Percentiles rank a stretch among this genome's conserved stretches.
Evolutionary conservation across 2,113 vertebrate genomes (phyloP).

Genomic region (Notothenia rossii): DNA sequence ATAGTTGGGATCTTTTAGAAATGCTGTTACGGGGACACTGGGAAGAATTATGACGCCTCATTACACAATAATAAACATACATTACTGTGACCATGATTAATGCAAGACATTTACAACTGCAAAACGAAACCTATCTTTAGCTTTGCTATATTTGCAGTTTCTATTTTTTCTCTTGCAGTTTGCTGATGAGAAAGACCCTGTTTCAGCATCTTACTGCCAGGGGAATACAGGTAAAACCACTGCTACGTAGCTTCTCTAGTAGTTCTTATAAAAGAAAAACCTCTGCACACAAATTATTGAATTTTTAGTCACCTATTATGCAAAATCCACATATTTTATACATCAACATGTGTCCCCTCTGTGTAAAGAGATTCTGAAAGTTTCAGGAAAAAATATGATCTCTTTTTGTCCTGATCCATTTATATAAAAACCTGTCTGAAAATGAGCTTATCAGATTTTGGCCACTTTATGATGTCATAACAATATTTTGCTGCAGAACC

Average conservation of each 20-base stretch:
- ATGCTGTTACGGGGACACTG: background rate
- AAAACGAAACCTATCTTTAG: background rate
- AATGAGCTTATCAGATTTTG: too few species aligned
- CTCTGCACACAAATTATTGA: background rate
- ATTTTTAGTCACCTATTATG: background rate
- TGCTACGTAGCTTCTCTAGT: constrained; percentile 13
- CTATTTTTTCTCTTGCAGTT: constrained; percentile 80
- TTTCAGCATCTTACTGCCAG: constrained; percentile 95
- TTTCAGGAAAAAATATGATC: too few species aligned
- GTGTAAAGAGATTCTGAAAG: too few species aligned
- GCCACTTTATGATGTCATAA: too few species aligned
- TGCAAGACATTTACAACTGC: background rate
- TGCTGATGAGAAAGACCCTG: constrained; percentile 95
- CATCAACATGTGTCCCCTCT: background rate
- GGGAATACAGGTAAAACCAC: constrained; percentile 92
- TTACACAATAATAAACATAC: background rate
- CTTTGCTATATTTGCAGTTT: background rate
- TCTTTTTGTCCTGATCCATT: too few species aligned
- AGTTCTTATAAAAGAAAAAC: background rate
- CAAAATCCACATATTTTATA: too few species aligned
- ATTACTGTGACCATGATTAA: background rate
- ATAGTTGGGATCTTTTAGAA: background rate
- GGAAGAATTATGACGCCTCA: background rate
- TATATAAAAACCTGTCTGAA: too few species aligned
- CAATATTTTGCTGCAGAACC: too few species aligned